Conservation (phyloP, 2,113 vertebrate genomes). For the Lontra canadensis region DNA sequence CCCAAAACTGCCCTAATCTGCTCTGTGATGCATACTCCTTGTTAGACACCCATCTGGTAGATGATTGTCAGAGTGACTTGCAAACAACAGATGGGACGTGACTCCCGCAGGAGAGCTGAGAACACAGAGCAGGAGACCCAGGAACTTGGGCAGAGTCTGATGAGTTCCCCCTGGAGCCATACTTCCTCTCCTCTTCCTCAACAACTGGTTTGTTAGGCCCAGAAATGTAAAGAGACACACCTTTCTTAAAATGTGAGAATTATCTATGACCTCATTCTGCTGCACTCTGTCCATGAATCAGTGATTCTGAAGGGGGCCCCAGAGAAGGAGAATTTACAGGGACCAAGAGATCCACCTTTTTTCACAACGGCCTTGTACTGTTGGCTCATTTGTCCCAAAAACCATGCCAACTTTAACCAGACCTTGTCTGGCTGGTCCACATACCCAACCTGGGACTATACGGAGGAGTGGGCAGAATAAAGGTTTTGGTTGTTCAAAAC, state of each 20-base stretch:
- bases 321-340: background rate
- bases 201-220: background rate
- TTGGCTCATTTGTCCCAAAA: background rate
- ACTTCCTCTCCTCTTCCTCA: background rate
- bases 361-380: background rate
- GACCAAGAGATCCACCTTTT: background rate
- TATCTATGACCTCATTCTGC: background rate
- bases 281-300: background rate
- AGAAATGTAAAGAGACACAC: background rate
- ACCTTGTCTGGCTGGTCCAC: background rate
- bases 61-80: background rate
- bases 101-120: background rate
- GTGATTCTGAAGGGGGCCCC: background rate
- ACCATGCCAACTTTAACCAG: background rate
- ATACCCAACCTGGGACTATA: no score
- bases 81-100: background rate
- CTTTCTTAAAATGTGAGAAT: background rate
- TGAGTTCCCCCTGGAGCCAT: background rate
- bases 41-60: background rate
- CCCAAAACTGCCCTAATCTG: conserved; percentile 59
- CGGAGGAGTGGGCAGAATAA: no score
- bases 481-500: background rate
- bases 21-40: conserved; percentile 36
- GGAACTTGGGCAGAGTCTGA: background rate
- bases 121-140: background rate